These are phyloP conservation scores for Hydrophis major DNA, from an alignment of 2,797 vertebrate genomes.

Conservation along the genomic window DNA sequence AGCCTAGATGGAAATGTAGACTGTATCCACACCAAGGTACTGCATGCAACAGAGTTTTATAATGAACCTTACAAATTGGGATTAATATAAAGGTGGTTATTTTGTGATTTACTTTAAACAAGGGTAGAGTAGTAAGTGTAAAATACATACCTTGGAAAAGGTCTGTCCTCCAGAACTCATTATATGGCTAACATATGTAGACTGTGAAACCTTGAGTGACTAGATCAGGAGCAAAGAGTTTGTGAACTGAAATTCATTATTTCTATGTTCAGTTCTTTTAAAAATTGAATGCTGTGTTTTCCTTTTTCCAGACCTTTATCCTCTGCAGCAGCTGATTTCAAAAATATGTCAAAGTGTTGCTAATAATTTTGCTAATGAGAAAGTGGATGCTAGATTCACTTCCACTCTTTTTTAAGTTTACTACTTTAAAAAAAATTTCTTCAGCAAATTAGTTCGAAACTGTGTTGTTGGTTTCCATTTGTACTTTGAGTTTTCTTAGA, in stretches of 20 bases:
- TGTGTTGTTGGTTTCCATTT: slow-evolving; percentile 4
- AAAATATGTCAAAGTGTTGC: slow-evolving; percentile 4
- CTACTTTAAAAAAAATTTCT: slow-evolving; percentile 18
- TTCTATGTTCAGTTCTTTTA: slow-evolving; percentile 1
- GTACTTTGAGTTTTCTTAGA: slow-evolving; percentile 25
- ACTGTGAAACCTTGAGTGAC: background rate
- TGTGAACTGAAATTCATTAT: background rate
- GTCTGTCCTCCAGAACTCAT: slow-evolving; percentile 26
- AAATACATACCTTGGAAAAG: background rate
- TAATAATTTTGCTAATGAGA: slow-evolving; percentile 18
- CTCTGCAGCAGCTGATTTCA: slow-evolving; percentile 2
- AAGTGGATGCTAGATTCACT: background rate
- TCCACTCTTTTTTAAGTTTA: background rate
- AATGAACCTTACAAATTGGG: background rate
- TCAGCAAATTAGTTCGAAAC: slow-evolving; percentile 27
- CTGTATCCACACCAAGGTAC: background rate
- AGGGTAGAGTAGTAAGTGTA: background rate
- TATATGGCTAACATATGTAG: slow-evolving; percentile 8
- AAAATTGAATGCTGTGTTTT: slow-evolving; percentile 17
- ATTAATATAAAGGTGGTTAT: background rate
- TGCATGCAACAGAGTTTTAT: background rate
- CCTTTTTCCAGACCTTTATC: background rate
- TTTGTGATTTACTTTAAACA: background rate
- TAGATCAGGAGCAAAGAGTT: background rate
- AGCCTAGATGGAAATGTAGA: background rate